Evolutionary conservation across 2,797 vertebrate species (phyloP).

Genomic region (Tenualosa ilisha): DNA sequence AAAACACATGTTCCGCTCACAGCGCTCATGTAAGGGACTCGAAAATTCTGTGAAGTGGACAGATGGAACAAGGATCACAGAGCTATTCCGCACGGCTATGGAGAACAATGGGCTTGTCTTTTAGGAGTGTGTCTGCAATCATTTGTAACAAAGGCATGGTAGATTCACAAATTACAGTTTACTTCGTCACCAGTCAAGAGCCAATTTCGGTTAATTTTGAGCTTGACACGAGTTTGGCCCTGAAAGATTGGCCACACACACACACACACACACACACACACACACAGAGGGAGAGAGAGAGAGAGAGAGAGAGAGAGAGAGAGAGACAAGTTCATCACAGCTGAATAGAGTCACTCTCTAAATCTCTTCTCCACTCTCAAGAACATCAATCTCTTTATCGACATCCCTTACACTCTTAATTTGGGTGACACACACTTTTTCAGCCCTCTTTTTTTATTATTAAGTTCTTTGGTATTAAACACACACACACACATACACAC

Average conservation of each 20-base stretch:
- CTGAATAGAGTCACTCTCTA: background rate
- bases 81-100: background rate
- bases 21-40: background rate
- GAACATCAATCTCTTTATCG: background rate
- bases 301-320: background rate
- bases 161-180: conserved; percentile 12
- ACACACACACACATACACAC: background rate
- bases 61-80: background rate
- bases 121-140: background rate
- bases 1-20: background rate
- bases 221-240: background rate
- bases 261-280: too few relatives aligned
- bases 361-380: background rate
- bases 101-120: background rate
- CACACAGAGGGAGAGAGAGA: too few relatives aligned
- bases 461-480: too few relatives aligned
- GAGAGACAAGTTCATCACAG: background rate
- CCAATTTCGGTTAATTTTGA: background rate
- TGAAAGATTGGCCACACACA: background rate
- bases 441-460: too few relatives aligned
- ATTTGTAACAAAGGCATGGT: background rate
- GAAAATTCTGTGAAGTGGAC: background rate
- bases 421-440: background rate
- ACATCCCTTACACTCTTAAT: background rate
- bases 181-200: background rate